Conservation (phyloP, 1,140 invertebrate species). For the Zaprionus davidi region DNA sequence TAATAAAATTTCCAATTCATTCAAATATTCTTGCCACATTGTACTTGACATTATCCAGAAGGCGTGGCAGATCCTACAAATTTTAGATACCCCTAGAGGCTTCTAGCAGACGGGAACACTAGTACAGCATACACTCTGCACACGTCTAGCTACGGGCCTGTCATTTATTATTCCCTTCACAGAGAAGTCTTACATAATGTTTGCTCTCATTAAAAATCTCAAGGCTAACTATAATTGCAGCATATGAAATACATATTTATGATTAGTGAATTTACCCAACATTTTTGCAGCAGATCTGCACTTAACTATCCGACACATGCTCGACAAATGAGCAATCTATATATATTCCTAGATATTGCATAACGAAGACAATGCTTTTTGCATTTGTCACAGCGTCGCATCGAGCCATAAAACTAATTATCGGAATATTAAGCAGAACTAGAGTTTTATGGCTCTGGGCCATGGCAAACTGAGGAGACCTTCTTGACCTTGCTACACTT, state of each 20-base stretch:
- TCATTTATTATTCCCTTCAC: no score
- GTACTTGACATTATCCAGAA: no score
- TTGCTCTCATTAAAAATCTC: slow-evolving; percentile 4
- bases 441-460: neutral
- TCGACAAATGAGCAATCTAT: slow-evolving; percentile 16
- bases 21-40: no score
- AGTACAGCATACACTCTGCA: no score
- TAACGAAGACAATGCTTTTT: slow-evolving; percentile 28
- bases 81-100: no score
- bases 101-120: no score
- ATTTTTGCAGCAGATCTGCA: neutral
- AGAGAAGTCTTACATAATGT: no score
- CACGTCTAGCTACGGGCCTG: no score
- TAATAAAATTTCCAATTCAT: no score
- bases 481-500: slow-evolving; percentile 74
- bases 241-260: slow-evolving; percentile 30
- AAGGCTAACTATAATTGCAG: neutral
- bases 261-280: slow-evolving; percentile 2
- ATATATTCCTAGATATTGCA: slow-evolving; percentile 21
- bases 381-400: slow-evolving; percentile 41
- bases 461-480: neutral
- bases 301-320: slow-evolving; percentile 39
- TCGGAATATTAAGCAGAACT: slow-evolving; percentile 52
- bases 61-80: no score
- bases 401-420: slow-evolving; percentile 67